These are phyloP conservation scores for Stenodema calcarata DNA, from an alignment of 2,888 invertebrate genomes.

Conservation along the genomic window DNA sequence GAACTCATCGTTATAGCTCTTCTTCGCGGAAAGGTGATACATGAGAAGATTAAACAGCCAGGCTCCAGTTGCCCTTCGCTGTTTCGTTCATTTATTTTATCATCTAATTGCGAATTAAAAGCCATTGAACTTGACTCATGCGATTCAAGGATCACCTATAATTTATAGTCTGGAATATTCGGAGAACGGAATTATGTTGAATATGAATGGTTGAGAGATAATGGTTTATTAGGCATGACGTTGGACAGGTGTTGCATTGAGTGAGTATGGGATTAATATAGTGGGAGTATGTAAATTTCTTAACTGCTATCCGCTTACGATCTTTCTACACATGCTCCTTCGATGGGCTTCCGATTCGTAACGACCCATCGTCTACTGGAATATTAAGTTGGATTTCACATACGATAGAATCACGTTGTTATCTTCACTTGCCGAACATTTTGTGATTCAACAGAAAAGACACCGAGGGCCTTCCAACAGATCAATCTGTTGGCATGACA, in stretches of 20 bases:
- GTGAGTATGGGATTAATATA: conserved; percentile 23
- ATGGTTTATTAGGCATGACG: conserved; percentile 26
- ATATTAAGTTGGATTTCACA: too few species aligned
- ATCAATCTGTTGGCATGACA: too few species aligned
- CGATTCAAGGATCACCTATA: not conserved
- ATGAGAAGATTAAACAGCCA: too few species aligned
- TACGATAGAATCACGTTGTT: too few species aligned
- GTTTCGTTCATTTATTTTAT: not conserved
- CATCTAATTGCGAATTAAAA: not conserved
- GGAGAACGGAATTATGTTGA: conserved; percentile 20
- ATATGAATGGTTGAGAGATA: conserved; percentile 21
- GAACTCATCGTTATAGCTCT: too few species aligned
- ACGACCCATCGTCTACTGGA: not conserved
- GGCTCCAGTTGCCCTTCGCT: too few species aligned
- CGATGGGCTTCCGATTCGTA: conserved; percentile 1
- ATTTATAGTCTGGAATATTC: conserved; percentile 20
- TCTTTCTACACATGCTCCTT: not conserved
- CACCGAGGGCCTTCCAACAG: too few species aligned
- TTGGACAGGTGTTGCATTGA: conserved; percentile 11
- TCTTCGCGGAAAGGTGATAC: too few species aligned
- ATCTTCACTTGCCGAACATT: too few species aligned
- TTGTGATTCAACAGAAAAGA: too few species aligned
- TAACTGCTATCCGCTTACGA: conserved; percentile 8
- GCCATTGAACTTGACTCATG: conserved; percentile 17
- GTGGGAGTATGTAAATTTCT: conserved; percentile 47